phyloP scores from a whole-genome alignment of 2,113 vertebrate genomes.

The Oceanodroma tethys region DNA sequence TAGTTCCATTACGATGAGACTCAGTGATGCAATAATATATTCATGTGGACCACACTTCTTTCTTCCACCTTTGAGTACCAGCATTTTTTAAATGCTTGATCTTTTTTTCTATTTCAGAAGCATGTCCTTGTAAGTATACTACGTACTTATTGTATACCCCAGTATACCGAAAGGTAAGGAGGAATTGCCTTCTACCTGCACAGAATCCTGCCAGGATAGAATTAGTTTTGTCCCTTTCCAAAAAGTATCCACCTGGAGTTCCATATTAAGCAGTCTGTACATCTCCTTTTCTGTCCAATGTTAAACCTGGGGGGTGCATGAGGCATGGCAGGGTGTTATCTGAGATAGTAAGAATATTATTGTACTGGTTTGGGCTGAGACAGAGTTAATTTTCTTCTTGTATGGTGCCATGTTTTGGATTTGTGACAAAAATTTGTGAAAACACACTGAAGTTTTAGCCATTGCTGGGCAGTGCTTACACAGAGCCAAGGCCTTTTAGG shows the following conservation, averaged over 20 bases:
- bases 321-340: not conserved
- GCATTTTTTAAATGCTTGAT: not conserved
- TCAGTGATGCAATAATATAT: not conserved
- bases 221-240: not conserved
- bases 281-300: not conserved
- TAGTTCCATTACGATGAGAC: not conserved
- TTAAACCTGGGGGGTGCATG: not conserved
- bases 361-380: not conserved
- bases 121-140: not conserved
- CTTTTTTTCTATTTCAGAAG: not conserved
- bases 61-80: not conserved
- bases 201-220: fast-evolving
- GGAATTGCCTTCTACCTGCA: not conserved
- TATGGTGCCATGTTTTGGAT: not conserved
- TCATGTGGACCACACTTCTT: not conserved
- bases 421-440: not conserved
- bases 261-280: not conserved
- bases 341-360: not conserved
- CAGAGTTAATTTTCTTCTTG: not conserved
- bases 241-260: not conserved
- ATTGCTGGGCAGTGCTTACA: not conserved
- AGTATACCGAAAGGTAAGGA: not conserved
- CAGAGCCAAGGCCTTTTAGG: not conserved
- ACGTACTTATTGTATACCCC: not conserved
- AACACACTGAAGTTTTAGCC: not conserved